Base-by-base conservation (phyloP, 2,888 invertebrate species). In the Odontocolon sp. region DNA sequence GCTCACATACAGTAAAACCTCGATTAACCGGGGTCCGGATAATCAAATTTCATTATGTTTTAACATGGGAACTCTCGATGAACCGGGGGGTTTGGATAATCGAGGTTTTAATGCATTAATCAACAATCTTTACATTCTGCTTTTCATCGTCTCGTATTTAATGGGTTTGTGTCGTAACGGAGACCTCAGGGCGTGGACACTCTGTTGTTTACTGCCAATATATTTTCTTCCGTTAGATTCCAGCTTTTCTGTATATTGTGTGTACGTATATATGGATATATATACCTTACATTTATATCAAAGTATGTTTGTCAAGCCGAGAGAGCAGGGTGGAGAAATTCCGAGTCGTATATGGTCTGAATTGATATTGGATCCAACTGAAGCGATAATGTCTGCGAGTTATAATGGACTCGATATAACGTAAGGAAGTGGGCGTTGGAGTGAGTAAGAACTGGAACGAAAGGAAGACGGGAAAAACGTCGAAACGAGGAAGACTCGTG, bases 351-450 rank as follows among this genome's bases (percentile, higher is more conserved):
- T 42, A 16, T 28, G 38, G 18, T 4, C 28, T 63, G 21, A 47
- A 68, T 68, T 63, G 74, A 68, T 74, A 74, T 74, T 63, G 59
- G 52, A 63, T 61, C 54, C 59, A 67, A 56, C 56, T 38, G 31
- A 8, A 45, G 36, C 52, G 42, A 73, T 73, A 73, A 66, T 59
- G 42, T 36, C 23, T 38, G 6, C 42, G 26, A n/a, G 16, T 31
- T 73, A 73, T 73, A 50, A 54, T 52, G 50, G 31, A 40, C 67
- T 59, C n/a, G 16, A n/a, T 61, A 18, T 45, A 61, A 14, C 26
- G 18, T n/a, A 45, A 31, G 31, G 18, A 18, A 61, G 28, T 31
- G 45, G 14, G 45, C 28, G 42, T 14, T 11, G 18, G 18, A 14
- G 61, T 31, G 45, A 3, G 28, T 42, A 28, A 45, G 52, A 52